These are phyloP conservation scores for Tragelaphus scriptus DNA, from an alignment of 2,113 vertebrate genomes.

Conservation along the genomic window DNA sequence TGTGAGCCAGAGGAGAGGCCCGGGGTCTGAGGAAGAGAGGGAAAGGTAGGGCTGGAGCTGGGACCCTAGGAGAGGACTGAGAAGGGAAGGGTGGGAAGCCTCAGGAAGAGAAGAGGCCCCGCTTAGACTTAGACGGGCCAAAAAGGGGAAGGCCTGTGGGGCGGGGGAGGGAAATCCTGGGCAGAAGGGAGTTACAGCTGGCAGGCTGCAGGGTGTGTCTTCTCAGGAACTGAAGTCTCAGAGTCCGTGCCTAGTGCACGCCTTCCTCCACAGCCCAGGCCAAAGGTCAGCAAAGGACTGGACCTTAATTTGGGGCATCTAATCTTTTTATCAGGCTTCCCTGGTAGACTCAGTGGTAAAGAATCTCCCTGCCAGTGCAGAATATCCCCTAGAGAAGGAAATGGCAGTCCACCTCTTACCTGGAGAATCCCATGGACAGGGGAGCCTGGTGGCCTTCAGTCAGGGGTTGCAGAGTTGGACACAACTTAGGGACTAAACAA, in stretches of 20 bases:
- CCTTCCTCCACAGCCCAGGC: neutral
- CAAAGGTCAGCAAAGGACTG: neutral
- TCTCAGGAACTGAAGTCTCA: neutral
- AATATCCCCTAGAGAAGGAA: neutral
- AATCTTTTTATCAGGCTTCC: neutral
- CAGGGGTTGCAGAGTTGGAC: neutral
- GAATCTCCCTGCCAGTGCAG: neutral
- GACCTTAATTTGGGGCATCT: neutral
- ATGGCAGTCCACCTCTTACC: neutral
- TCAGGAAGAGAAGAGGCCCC: neutral
- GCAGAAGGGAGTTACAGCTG: neutral
- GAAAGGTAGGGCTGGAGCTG: neutral
- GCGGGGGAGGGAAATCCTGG: too few species aligned
- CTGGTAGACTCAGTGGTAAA: neutral
- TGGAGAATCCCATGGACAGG: neutral
- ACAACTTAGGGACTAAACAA: neutral
- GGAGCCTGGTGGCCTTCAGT: neutral
- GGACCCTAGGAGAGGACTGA: neutral
- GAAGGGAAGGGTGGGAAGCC: neutral
- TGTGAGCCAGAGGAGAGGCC: neutral
- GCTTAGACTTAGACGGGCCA: neutral
- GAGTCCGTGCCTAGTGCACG: fast-evolving
- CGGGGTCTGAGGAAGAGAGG: neutral
- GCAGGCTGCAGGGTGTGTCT: neutral
- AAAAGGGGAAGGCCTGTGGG: fast-evolving